Evolutionary conservation across 2,888 invertebrate genomes (phyloP), one percentile per base, ranked within the genome.

Genomic region (Drosophila falleni): DNA sequence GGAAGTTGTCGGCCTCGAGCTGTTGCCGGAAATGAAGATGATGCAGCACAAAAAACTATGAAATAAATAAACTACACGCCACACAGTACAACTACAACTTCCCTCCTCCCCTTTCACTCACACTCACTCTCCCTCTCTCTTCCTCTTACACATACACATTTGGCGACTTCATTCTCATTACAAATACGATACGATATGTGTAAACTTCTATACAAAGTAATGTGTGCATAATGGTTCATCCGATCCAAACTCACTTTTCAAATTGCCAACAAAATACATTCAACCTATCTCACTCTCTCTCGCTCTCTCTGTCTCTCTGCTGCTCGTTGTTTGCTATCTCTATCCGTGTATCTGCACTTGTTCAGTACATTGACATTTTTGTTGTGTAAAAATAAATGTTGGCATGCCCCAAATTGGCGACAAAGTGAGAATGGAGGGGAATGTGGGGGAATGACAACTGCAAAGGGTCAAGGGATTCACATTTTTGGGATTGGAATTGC

Each of bases 11-110:
- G 75, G 74, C 75, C 74, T 62, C 82, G 79, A 79, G 79, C 81
- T 79, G 73, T 65, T 73, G 82, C 89, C 89, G 89, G 87, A 87
- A 87, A 87, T 87, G 90, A 87, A 89, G 89, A 87, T 87, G 89
- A 90, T 87, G 85, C 85, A 87, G 87, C 87, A 87, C 79, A 87
- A 89, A 89, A 87, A 87, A 76, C 83, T 83, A 82, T 67, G 71
- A 88, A 88, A 83, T 88, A 84, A 86, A 89, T 83, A 88, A 83
- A 83, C 86, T 86, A 79, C 79, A 85, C 58, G 76, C 58, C 58
- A 62, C 51, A 74, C 51, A 62, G 13, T 50, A 19, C 15, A 58
- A 72, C 47, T 46, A 26, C 33, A n/a, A 35, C 35, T n/a, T 19
- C 49, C 13, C 47, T 35, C 41, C 15, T 26, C 5, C 46, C n/a